Base-by-base conservation (phyloP, 2,888 invertebrate species). In the Cephus runcator region DNA sequence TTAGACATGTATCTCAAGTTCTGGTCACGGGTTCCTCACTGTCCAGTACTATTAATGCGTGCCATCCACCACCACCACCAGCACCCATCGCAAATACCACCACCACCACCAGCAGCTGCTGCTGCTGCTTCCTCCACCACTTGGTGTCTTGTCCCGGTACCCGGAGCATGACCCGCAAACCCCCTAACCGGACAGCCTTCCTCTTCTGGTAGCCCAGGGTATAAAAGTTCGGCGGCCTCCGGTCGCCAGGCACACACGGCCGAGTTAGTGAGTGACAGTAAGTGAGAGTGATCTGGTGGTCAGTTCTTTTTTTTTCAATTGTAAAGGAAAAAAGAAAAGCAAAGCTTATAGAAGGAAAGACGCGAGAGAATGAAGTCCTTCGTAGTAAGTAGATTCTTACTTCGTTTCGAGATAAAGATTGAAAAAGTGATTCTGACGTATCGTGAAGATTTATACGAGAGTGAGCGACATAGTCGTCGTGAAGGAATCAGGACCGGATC, bases 141-240 rank as follows among this genome's bases (percentile, higher is more conserved):
- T 2, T 56, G 1, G 23, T 56, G 9, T 23, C 23, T 56, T 56
- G 56, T 23, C 1, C 56, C 71, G 71, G 71, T 15, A 34, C 71
- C 31, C 31, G 30, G 71, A 71, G 71, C 71, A 34, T 31, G 71
- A 71, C 31, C 71, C 71, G 71, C 71, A 34, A 71, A 71, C 71
- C 71, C 71, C 71, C 71, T 71, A 34, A 71, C 71, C 71, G 33
- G 31, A 6, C 71, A 31, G 71, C 71, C 71, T 71, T 71, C 71
- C 71, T 71, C 33, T 71, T 71, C 71, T 71, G 31, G 33, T 34
- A 81, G 83, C 78, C 75, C 81, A 80, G 79, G 83, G 84, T 84
- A 84, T 84, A 84, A 84, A 84, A 82, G 83, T 82, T 83, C 81
- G 77, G 80, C 80, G 80, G 80, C 79, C 81, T 80, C 81, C 81